A percentile compares a stretch with the other conserved stretches of the same genome.
Evolutionary conservation across 2,797 vertebrate genomes (phyloP).

Genomic region (Myripristis jacobus): DNA sequence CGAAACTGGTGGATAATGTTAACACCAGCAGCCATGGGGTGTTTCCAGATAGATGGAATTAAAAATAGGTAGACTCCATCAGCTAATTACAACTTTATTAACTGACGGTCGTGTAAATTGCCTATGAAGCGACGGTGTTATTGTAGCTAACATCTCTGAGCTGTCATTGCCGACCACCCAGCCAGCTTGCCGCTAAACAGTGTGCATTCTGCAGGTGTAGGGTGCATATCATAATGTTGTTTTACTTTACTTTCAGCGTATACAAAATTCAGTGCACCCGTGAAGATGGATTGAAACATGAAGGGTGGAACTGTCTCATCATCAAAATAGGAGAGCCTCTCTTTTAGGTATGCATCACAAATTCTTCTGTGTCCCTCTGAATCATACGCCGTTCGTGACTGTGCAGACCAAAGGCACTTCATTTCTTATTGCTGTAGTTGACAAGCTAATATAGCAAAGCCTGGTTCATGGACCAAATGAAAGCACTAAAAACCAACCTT

Average conservation of each 20-base stretch:
- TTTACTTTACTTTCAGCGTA: conserved; percentile 30
- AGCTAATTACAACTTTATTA: background rate
- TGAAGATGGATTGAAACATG: conserved; percentile 72
- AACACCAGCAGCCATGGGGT: background rate
- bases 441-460: background rate
- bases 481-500: background rate
- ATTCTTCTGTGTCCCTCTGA: background rate
- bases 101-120: background rate
- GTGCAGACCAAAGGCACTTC: conserved; percentile 6
- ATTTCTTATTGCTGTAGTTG: background rate
- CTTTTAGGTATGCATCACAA: conserved; percentile 53
- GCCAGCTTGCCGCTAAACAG: conserved; percentile 29
- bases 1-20: conserved; percentile 3
- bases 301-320: conserved; percentile 57
- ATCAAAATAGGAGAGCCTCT: conserved; percentile 55
- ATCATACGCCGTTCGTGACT: conserved; percentile 6
- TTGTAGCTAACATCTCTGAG: conserved; percentile 33
- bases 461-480: background rate
- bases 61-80: too few species aligned
- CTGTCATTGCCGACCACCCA: conserved; percentile 49
- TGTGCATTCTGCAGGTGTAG: conserved; percentile 29
- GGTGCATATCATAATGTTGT: conserved; percentile 28
- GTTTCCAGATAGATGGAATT: background rate
- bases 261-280: conserved; percentile 45
- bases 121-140: background rate